Conservation (phyloP, 2,888 invertebrate genomes). For the Malachius bipustulatus region DNA sequence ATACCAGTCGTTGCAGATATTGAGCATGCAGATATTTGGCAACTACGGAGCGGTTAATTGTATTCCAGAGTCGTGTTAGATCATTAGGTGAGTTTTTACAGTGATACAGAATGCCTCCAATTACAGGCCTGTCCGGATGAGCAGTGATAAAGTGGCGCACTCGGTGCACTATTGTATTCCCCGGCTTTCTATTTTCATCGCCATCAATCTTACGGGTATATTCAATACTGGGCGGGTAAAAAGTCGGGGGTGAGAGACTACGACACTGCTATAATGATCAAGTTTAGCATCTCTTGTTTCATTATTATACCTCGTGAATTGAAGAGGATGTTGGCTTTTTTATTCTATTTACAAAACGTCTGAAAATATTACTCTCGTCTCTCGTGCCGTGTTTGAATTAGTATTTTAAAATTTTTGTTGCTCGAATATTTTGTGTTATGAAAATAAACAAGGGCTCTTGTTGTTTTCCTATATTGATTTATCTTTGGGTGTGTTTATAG, state of each 20-base stretch:
- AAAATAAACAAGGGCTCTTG: too few relatives aligned
- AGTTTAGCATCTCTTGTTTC: neutral
- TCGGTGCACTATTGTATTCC: slow-evolving; percentile 18
- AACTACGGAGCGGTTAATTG: too few relatives aligned
- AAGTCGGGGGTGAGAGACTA: slow-evolving; percentile 12
- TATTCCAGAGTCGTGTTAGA: too few relatives aligned
- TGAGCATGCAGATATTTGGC: too few relatives aligned
- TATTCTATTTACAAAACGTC: neutral
- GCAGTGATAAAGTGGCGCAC: slow-evolving; percentile 15
- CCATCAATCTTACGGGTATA: slow-evolving; percentile 22
- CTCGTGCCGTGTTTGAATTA: too few relatives aligned
- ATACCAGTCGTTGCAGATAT: too few relatives aligned
- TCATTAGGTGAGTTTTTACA: too few relatives aligned
- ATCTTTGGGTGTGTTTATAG: too few relatives aligned
- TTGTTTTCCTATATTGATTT: too few relatives aligned
- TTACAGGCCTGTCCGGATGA: slow-evolving; percentile 1
- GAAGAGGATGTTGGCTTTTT: neutral
- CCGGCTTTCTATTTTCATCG: slow-evolving; percentile 21
- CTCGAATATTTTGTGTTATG: too few relatives aligned
- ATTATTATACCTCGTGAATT: neutral
- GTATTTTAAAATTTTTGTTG: too few relatives aligned
- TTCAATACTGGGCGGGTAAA: slow-evolving; percentile 13
- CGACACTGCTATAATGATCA: neutral
- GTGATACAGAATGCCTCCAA: neutral
- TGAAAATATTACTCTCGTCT: too few relatives aligned